Conservation (phyloP, 2,113 vertebrate species). For the Machaerirhynchus nigripectus region DNA sequence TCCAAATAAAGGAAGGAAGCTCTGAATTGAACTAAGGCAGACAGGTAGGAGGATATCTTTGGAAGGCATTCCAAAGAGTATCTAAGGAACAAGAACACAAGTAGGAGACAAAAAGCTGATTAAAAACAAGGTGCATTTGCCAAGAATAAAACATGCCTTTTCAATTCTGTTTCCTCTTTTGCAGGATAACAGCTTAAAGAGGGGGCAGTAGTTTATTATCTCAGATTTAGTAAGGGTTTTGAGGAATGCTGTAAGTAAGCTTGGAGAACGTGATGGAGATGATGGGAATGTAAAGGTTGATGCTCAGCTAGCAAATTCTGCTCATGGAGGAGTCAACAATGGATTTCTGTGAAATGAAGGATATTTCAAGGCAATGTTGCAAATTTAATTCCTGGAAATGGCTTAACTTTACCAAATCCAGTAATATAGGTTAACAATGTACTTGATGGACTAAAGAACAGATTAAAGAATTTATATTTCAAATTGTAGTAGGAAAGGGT, state of each 20-base stretch:
- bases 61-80: background rate
- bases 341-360: background rate
- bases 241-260: background rate
- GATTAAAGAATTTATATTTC: background rate
- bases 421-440: background rate
- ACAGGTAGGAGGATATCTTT: background rate
- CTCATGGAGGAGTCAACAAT: background rate
- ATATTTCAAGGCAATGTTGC: background rate
- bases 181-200: background rate
- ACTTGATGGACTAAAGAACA: background rate
- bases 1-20: slow-evolving; percentile 42
- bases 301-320: background rate
- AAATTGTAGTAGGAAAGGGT: background rate
- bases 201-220: background rate
- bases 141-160: background rate
- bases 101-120: background rate
- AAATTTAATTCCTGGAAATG: background rate
- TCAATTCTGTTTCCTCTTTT: slow-evolving; percentile 1
- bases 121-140: background rate
- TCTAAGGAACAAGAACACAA: background rate
- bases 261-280: background rate
- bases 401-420: background rate
- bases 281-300: background rate
- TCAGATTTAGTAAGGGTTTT: background rate
- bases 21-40: background rate